Evolutionary conservation across 2,113 vertebrate genomes (phyloP), one percentile per base, ranked within the genome.

Genomic region (Plestiodon gilberti): DNA sequence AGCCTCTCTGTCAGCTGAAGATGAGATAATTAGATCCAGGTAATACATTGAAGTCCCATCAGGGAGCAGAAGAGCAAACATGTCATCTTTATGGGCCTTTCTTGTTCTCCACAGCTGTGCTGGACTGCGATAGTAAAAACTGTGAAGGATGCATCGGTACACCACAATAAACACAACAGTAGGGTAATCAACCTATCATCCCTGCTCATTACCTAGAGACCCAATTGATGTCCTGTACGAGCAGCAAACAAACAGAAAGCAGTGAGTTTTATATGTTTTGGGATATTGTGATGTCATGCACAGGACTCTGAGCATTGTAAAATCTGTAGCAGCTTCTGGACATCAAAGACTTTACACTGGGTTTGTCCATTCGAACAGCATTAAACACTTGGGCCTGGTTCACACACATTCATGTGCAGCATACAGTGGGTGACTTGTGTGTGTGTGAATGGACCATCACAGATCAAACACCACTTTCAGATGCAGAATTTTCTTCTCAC

Each of bases 21-120:
- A 97, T 92, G 95, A 96, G 96, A 96, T 97, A 97, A 98, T 98
- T 97, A 97, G 96, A 97, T 97, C 96, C 96, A 97, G 96, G 97
- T 98, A 97, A 97, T 97, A 94, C 96, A 96, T 93, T 94, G 96
- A 96, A 96, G 95, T 96, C 96, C 97, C 96, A 94, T 93, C 95
- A 96, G 97, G 95, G 95, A 97, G 93, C 94, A 84, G 87, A 95
- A 93, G 91, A 94, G 94, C 93, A 97, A 96, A 96, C 96, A 96
- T 96, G 96, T 97, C 94, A 97, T 96, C 95, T 96, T 96, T 97
- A 96, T 20, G 95, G 94, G 91, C 89, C 96, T 95, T 95, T 94
- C 94, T 96, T 93, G 93, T 94, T 94, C 95, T 96, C 93, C 94
- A 90, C 89, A 91, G 94, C 57, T 89, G 91, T 91, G 70, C 17